phyloP scores from a whole-genome alignment of 1,140 invertebrate genomes.

The Drosophila carrolli region DNA sequence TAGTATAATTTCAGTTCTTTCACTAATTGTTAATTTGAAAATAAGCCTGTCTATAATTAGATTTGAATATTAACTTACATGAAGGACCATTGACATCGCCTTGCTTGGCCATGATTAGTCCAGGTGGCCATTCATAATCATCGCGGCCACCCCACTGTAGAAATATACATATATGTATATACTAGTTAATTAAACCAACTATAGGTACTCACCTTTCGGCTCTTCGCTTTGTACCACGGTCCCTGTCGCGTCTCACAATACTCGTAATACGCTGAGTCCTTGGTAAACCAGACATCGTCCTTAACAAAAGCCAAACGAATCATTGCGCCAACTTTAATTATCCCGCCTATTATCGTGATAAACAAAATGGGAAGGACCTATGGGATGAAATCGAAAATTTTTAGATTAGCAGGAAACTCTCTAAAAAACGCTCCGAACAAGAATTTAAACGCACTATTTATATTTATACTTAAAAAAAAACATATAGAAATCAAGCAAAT shows the following conservation, averaged over 20 bases:
- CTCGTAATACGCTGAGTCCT: slow-evolving; percentile 4
- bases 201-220: neutral
- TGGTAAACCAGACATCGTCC: slow-evolving; percentile 15
- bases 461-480: too few relatives aligned
- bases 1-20: too few relatives aligned
- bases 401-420: neutral
- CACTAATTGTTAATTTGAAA: too few relatives aligned
- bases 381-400: too few relatives aligned
- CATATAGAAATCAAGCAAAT: too few relatives aligned
- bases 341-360: neutral
- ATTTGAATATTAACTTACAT: slow-evolving; percentile 22
- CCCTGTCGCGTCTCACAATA: slow-evolving; percentile 12
- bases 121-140: slow-evolving; percentile 46
- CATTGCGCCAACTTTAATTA: neutral
- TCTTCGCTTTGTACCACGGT: neutral
- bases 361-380: slow-evolving; percentile 11
- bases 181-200: neutral
- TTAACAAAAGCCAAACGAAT: neutral
- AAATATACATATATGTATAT: neutral
- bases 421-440: too few relatives aligned
- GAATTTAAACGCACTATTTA: too few relatives aligned
- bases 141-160: slow-evolving; percentile 8
- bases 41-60: too few relatives aligned
- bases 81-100: slow-evolving; percentile 32
- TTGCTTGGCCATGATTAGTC: slow-evolving; percentile 25